phyloP scores from a whole-genome alignment of 2,888 invertebrate genomes.

The Lycophotia porphyrea region DNA sequence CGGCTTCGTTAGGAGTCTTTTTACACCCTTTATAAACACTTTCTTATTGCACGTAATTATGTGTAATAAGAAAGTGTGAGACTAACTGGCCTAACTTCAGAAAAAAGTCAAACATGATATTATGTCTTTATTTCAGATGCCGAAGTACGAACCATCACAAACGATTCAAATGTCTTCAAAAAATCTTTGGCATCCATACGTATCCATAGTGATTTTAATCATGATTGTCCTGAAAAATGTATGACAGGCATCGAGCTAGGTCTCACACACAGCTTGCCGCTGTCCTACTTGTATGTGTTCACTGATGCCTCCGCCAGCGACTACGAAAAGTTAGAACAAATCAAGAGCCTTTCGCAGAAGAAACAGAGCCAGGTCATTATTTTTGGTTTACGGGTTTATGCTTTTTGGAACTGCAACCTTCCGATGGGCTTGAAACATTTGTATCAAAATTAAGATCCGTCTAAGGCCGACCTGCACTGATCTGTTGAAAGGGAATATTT shows the following conservation, averaged over 20 bases:
- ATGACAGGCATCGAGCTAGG: conserved; percentile 78
- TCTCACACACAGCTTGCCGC: conserved; percentile 71
- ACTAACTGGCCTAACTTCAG: too few relatives aligned
- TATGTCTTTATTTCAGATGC: conserved; percentile 64
- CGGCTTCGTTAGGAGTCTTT: too few relatives aligned
- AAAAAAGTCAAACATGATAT: not conserved
- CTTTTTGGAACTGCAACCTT: not conserved
- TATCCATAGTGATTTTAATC: conserved; percentile 66
- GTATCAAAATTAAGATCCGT: not conserved
- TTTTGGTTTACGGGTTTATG: too few relatives aligned
- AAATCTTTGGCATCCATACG: conserved; percentile 60
- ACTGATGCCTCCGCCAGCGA: conserved; percentile 83
- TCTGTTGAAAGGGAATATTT: not conserved
- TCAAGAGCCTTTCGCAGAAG: conserved; percentile 72
- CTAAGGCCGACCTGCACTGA: not conserved
- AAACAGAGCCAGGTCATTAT: conserved; percentile 73
- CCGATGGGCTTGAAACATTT: not conserved
- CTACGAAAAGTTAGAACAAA: conserved; percentile 55
- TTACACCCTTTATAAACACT: not conserved
- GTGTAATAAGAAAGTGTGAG: too few relatives aligned
- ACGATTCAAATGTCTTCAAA: conserved; percentile 70
- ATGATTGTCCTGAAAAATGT: conserved; percentile 78
- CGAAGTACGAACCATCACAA: conserved; percentile 67
- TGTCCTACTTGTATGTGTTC: conserved; percentile 80
- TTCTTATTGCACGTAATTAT: not conserved